phyloP scores from a whole-genome alignment of 1,140 invertebrate genomes.

The Drosophila miranda region DNA sequence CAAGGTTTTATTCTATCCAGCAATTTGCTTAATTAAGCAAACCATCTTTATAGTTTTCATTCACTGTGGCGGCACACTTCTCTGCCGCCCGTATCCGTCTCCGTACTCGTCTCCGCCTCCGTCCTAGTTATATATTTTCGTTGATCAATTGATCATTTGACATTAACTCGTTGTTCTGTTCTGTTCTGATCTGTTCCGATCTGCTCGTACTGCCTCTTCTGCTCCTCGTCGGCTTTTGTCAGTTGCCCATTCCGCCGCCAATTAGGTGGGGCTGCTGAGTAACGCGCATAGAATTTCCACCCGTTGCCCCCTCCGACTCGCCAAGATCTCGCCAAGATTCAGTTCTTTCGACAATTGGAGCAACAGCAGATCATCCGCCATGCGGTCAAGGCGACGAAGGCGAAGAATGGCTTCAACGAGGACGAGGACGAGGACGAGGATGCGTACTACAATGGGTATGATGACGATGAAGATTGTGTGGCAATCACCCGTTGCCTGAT shows the following conservation, averaged over 20 bases:
- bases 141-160: slow-evolving; percentile 75
- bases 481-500: slow-evolving; percentile 52
- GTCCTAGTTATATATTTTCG: slow-evolving; percentile 57
- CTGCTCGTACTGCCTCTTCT: slow-evolving; percentile 18
- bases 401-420: slow-evolving; percentile 28
- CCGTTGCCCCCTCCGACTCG: slow-evolving; percentile 5
- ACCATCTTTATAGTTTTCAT: slow-evolving; percentile 40
- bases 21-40: slow-evolving; percentile 33
- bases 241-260: slow-evolving; percentile 46
- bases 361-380: slow-evolving; percentile 43
- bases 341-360: slow-evolving; percentile 75
- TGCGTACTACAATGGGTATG: slow-evolving; percentile 1
- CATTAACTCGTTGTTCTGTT: slow-evolving; percentile 56
- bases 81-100: background rate
- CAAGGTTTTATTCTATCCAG: background rate
- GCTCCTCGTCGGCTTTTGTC: slow-evolving; percentile 48
- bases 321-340: slow-evolving; percentile 59
- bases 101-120: slow-evolving; percentile 8
- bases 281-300: slow-evolving; percentile 41
- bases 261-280: slow-evolving; percentile 49
- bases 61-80: slow-evolving; percentile 38
- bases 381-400: slow-evolving; percentile 39
- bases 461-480: slow-evolving; percentile 13
- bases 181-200: slow-evolving; percentile 10
- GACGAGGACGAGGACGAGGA: background rate